These are phyloP conservation scores for Scaptomyza caliginosa DNA, from an alignment of 2,888 invertebrate species.

Conservation along the genomic window DNA sequence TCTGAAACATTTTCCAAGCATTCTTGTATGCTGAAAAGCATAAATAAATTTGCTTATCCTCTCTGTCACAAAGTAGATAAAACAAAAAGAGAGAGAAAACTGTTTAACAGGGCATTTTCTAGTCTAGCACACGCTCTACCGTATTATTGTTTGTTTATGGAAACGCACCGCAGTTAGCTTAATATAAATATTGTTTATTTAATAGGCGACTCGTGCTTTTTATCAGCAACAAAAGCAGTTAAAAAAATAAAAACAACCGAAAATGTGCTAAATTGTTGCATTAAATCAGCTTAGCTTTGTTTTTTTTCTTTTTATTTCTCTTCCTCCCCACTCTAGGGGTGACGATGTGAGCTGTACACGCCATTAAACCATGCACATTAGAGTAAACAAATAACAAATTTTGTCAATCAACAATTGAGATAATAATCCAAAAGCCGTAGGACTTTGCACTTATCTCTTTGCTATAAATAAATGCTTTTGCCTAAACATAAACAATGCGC, in stretches of 20 bases:
- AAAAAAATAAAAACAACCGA: not conserved
- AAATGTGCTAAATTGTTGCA: conserved; percentile 59
- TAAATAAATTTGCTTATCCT: too few species aligned
- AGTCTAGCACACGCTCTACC: not conserved
- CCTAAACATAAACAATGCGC: not conserved
- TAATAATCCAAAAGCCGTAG: not conserved
- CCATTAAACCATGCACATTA: conserved; percentile 43
- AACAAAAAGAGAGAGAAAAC: too few species aligned
- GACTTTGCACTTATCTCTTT: conserved; percentile 6
- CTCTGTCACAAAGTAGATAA: too few species aligned
- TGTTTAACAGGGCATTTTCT: conserved; percentile 4
- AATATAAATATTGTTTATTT: conserved; percentile 59
- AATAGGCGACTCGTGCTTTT: conserved; percentile 59
- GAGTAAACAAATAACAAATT: not conserved
- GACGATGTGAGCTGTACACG: conserved; percentile 36
- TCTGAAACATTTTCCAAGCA: too few species aligned
- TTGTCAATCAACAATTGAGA: conserved; percentile 2
- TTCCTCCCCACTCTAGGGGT: too few species aligned
- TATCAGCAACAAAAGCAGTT: conserved; percentile 16
- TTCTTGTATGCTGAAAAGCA: too few species aligned
- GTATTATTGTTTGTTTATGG: conserved; percentile 48
- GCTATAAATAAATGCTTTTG: not conserved
- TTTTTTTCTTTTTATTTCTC: too few species aligned
- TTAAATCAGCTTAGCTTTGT: conserved; percentile 2
- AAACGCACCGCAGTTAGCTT: conserved; percentile 54